Evolutionary conservation across 2,888 invertebrate genomes (phyloP), one percentile per base, ranked within the genome.

Genomic region (Drosophila austrosaltans): DNA sequence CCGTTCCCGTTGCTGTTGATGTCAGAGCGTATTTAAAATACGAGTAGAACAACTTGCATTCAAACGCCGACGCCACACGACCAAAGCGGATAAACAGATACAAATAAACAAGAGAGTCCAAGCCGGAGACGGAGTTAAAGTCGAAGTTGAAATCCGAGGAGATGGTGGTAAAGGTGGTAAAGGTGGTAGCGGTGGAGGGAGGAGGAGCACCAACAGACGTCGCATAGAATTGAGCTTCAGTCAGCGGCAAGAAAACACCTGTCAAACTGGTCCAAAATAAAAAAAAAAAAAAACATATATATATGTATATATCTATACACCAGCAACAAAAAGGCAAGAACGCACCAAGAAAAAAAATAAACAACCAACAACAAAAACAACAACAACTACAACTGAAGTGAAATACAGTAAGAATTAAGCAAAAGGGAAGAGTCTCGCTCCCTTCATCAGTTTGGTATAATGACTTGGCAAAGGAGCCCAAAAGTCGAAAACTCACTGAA

Each of bases 21-120:
- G 89, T 89, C 89, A 84, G 89, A 89, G 89, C 87, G 84, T 84
- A 88, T 88, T 89, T 81, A 89, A 89, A 89, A 89, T 89, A 87
- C 84, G 89, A 88, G 89, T 89, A 88, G 87, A 85, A 84, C 82
- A 86, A 80, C 81, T 84, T 85, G 84, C 84, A 85, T 83, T 68
- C 87, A 89, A 86, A 62, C 65, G 56, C 62, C 63, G 57, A 75
- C 75, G 89, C 78, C 88, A 87, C 89, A 79, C 86, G 75, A 89
- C 89, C 83, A 82, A 72, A 72, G 66, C 76, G 65, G 81, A 77
- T 77, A 82, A 81, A 83, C 81, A 77, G 56, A 53, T 48, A 42
- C 61, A 61, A 53, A 69, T 53, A 70, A 53, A 42, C 63, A 53
- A 39, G 65, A 54, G 32, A 60, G 39, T 48, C 54, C 20, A 61